Base-by-base conservation (phyloP, 2,797 vertebrate species). In the Channa striata region DNA sequence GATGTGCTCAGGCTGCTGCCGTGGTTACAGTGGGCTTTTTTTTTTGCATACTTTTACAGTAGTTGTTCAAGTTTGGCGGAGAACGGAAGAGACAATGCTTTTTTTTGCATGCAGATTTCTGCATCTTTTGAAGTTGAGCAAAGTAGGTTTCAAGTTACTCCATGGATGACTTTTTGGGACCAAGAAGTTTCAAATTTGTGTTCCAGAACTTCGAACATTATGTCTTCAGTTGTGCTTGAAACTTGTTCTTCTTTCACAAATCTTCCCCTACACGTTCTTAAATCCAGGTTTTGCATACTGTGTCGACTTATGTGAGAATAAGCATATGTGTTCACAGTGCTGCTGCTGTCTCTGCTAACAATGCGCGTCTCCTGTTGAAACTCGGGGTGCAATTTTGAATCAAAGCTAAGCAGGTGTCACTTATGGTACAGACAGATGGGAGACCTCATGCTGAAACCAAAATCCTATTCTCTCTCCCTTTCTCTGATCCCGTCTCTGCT, bases 391-490 rank as follows among this genome's bases (percentile, higher is more conserved):
- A 72, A 43, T 62, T 81, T 51, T 83, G 62, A 80, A 74, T 87
- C 70, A 80, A 82, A 86, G 71, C 72, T 68, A 61, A 84, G 70
- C 84, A 74, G 78, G 72, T 86, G 79, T 80, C 72, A 74, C 47
- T 82, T 50, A 53, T 30, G 53, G 49, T 48, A 5, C 56, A 74
- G 49, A 78, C 59, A 72, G 77, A 84, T 80, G 61, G 80, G 57
- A 74, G 61, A 62, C 79, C 58, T 63, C 76, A 75, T 78, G 72
- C 76, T 68, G 82, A 68, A 82, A 71, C 67, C 62, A 44, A 20
- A 72, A 78, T 67, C 42, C 36, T 63, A 37, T 74, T 61, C 47
- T 78, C 75, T 21, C 21, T 43, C 8, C 8, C 21, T 34, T 20
- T 37, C 51, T 85, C 67, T 69, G 59, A 71, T 76, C 68, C 71